phyloP scores from a whole-genome alignment of 1,140 invertebrate genomes.

The Telenomus remus region DNA sequence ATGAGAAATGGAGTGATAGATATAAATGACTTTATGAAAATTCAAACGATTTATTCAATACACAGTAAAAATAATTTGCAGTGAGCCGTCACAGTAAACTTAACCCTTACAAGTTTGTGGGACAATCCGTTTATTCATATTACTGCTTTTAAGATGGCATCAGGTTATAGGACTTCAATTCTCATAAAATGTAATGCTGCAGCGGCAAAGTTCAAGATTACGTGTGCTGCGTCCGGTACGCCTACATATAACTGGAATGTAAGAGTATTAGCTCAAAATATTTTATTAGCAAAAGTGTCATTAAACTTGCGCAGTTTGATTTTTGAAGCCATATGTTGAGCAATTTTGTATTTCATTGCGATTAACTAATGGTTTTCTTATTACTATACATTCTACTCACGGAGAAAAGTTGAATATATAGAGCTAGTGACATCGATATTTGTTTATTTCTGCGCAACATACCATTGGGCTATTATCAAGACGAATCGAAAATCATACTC shows the following conservation, averaged over 20 bases:
- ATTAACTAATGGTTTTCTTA: too few species aligned
- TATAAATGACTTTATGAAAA: too few species aligned
- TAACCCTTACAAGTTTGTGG: slow-evolving; percentile 75
- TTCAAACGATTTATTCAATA: too few species aligned
- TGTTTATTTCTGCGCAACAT: too few species aligned
- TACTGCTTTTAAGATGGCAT: slow-evolving; percentile 66
- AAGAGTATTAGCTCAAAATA: slow-evolving; percentile 41
- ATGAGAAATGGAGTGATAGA: too few species aligned
- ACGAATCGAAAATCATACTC: too few species aligned
- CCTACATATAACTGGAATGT: slow-evolving; percentile 44
- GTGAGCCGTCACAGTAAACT: slow-evolving; percentile 68
- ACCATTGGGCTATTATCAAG: too few species aligned
- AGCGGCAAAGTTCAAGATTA: slow-evolving; percentile 70
- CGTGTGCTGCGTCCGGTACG: slow-evolving; percentile 45
- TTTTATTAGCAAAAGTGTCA: slow-evolving; percentile 26
- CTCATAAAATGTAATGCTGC: slow-evolving; percentile 71
- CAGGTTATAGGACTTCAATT: slow-evolving; percentile 71
- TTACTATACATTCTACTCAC: too few species aligned
- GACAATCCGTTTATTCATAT: slow-evolving; percentile 76
- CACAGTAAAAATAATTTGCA: slow-evolving; percentile 52
- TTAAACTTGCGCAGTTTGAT: slow-evolving; percentile 23
- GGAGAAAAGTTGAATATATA: too few species aligned
- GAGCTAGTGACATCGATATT: too few species aligned
- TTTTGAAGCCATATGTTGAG: slow-evolving; percentile 22
- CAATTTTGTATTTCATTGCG: background rate